These are phyloP conservation scores for Petrolisthes manimaculis DNA, from an alignment of 2,888 invertebrate species.

Conservation along the genomic window DNA sequence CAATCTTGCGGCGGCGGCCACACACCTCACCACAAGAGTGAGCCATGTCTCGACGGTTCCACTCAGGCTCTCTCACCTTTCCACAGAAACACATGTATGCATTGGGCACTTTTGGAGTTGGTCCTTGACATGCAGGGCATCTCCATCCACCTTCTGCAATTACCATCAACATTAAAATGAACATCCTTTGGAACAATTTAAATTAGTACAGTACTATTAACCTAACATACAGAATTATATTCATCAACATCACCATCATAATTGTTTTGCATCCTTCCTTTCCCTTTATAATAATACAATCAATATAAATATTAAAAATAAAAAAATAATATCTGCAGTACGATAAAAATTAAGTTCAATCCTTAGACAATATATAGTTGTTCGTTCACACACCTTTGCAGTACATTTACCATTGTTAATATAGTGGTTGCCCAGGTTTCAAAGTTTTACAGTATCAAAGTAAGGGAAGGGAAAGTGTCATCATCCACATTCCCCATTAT, in stretches of 20 bases:
- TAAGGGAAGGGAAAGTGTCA: too few species aligned
- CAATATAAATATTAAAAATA: too few species aligned
- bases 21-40: conserved; percentile 94
- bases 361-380: too few species aligned
- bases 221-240: neutral
- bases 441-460: too few species aligned
- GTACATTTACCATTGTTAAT: too few species aligned
- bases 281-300: too few species aligned
- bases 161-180: neutral
- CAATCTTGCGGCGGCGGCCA: conserved; percentile 74
- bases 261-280: too few species aligned
- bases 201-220: neutral
- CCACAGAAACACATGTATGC: conserved; percentile 94
- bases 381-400: too few species aligned
- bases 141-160: conserved; percentile 79
- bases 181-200: neutral
- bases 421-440: too few species aligned
- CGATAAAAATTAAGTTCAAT: too few species aligned
- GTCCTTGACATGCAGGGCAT: conserved; percentile 95
- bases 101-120: conserved; percentile 79
- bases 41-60: conserved; percentile 82
- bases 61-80: conserved; percentile 80
- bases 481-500: too few species aligned
- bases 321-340: too few species aligned
- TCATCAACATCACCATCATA: neutral